A percentile compares a stretch with the other conserved stretches of the same genome.
These are phyloP conservation scores for Mimachlamys varia DNA, from an alignment of 2,888 invertebrate genomes.

Conservation along the genomic window DNA sequence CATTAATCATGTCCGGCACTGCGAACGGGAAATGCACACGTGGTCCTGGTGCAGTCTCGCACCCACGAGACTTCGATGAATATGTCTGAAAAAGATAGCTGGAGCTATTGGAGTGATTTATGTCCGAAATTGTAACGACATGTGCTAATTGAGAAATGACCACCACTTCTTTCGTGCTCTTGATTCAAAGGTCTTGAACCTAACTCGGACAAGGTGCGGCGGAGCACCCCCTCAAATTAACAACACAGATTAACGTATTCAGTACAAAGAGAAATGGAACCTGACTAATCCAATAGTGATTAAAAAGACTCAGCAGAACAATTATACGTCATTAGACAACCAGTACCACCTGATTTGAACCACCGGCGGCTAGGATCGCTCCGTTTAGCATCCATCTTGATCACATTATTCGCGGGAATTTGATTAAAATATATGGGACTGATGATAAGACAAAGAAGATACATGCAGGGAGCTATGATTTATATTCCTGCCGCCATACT, in stretches of 20 bases:
- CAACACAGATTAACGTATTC: not conserved
- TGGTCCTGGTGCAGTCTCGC: not conserved
- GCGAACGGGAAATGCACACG: not conserved
- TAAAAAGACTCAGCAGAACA: slow-evolving; percentile 7
- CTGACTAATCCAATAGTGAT: slow-evolving; percentile 29
- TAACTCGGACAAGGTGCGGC: slow-evolving; percentile 12
- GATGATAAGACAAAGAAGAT: slow-evolving; percentile 10
- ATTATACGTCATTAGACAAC: not conserved
- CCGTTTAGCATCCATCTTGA: not conserved
- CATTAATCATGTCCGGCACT: not conserved
- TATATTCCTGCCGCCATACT: not conserved
- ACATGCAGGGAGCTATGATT: not conserved
- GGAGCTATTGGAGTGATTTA: not conserved
- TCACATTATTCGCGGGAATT: slow-evolving; percentile 17
- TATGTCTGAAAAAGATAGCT: not conserved
- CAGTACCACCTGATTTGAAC: not conserved
- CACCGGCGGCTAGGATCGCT: slow-evolving; percentile 7
- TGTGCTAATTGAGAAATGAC: slow-evolving; percentile 12
- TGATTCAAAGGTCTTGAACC: not conserved
- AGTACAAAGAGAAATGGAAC: slow-evolving; percentile 21
- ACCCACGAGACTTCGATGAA: not conserved
- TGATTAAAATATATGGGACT: slow-evolving; percentile 16
- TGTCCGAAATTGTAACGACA: not conserved
- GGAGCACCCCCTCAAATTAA: slow-evolving; percentile 12
- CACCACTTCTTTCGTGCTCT: not conserved